Evolutionary conservation across 2,113 vertebrate genomes (phyloP), one percentile per base, ranked within the genome.

Genomic region (Vidua macroura): DNA sequence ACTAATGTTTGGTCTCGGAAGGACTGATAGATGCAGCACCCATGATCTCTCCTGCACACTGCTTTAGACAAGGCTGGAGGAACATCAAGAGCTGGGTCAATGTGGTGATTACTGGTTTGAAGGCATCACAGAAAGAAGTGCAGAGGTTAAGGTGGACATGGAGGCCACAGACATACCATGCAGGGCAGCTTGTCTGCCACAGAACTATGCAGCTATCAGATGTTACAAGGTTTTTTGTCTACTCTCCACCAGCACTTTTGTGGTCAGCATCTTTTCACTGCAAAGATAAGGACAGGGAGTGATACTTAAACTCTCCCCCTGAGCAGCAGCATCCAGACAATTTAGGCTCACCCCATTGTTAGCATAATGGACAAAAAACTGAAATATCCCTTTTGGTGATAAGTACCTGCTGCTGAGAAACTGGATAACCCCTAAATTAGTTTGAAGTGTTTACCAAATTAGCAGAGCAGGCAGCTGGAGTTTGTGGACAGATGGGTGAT

Each of bases 41-140:
- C 22, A 1, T 7, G 30, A 55, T 10, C 8, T 79, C 16, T 55
- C 55, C 72, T 6, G 6, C 27, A 33, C 0, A 1, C 12, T 43
- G 20, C 62, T 81, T 74, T 35, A 62, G 49, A 56, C 8, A 75
- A 33, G 51, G 10, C n/a, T 82, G 28, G 20, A 76, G 25, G 9
- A 46, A 28, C 44, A 7, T 28, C 6, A 43, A 49, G 24, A 6
- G 5, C 37, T 64, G n/a, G 49, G 8, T n/a, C 9, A 11, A 1
- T 5, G 28, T 2, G 15, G 7, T 33, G 2, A 20, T 79, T n/a
- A 3, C 21, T n/a, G 16, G 7, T 77, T 53, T 74, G 63, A 70
- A 80, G 22, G 41, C 28, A n/a, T 14, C 44, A 28, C 19, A 39
- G 39, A 51, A 83, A 12, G 17, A 48, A 63, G 24, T 5, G 11